A percentile compares a stretch with the other conserved stretches of the same genome.
Evolutionary conservation across 2,888 invertebrate species (phyloP).

Genomic region (Antheraea assamensis): DNA sequence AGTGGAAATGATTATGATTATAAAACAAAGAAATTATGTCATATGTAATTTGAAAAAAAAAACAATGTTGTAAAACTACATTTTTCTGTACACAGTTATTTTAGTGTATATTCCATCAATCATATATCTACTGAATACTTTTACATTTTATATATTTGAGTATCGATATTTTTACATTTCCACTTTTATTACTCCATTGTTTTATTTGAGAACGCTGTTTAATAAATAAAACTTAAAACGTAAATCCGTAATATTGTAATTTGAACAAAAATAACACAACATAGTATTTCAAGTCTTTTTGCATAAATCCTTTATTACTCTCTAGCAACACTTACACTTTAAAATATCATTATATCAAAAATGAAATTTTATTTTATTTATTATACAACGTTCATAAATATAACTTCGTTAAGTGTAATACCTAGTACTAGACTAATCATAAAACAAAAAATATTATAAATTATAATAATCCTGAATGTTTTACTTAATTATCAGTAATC

Average conservation of each 20-base stretch:
- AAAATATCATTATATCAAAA: background rate
- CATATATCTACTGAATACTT: background rate
- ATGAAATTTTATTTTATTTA: background rate
- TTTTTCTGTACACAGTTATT: background rate
- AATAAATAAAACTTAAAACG: conserved; percentile 1
- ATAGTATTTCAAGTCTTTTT: background rate
- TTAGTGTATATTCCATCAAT: background rate
- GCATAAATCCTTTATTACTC: too few relatives aligned
- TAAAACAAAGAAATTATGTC: background rate
- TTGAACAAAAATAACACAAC: background rate
- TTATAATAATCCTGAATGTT: conserved; percentile 7
- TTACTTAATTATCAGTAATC: conserved; percentile 12
- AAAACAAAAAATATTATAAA: background rate
- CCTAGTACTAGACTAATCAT: background rate
- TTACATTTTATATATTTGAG: background rate
- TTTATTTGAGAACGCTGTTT: conserved; percentile 8
- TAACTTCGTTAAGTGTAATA: conserved; percentile 35
- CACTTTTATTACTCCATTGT: background rate
- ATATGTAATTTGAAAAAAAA: too few relatives aligned
- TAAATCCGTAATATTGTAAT: background rate
- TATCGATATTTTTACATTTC: background rate
- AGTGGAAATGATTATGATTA: conserved; percentile 10
- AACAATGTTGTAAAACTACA: background rate
- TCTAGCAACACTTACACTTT: too few relatives aligned
- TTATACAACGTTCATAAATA: conserved; percentile 30